Conservation (phyloP, 1,140 invertebrate genomes). For the Fragariocoptes setiger region DNA sequence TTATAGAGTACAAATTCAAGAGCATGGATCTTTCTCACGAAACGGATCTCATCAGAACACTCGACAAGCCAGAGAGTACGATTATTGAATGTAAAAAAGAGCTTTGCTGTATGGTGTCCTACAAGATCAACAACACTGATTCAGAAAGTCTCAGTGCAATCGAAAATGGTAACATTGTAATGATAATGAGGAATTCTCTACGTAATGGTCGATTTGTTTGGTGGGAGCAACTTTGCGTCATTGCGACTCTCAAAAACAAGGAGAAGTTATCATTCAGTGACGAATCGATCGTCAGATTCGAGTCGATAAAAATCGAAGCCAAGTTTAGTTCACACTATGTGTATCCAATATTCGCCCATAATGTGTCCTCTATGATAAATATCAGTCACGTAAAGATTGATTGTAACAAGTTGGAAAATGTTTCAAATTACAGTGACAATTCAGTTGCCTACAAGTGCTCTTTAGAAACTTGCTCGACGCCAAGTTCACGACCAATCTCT, state of each 20-base stretch:
- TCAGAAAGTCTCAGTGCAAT: slow-evolving; percentile 1
- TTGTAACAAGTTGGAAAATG: no score
- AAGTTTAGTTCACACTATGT: no score
- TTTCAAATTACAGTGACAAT: no score
- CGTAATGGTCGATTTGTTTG: background rate
- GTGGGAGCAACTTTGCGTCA: slow-evolving; percentile 3
- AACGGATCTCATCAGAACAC: background rate
- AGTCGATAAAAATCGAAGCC: no score
- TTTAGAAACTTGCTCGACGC: no score
- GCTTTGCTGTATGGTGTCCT: background rate
- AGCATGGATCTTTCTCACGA: background rate
- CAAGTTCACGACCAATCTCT: no score
- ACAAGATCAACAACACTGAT: slow-evolving; percentile 1
- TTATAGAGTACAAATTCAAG: slow-evolving; percentile 1
- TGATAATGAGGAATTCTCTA: background rate
- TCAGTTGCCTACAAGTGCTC: no score
- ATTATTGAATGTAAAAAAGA: background rate
- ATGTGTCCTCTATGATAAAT: no score
- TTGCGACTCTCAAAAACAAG: slow-evolving; percentile 4
- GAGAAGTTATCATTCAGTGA: no score
- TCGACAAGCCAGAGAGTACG: background rate
- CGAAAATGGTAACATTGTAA: slow-evolving; percentile 4
- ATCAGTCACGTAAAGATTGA: no score
- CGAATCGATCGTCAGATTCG: no score
- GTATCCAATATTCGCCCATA: no score